These are phyloP conservation scores for Tangara arthus DNA, from an alignment of 2,797 vertebrate species.

Conservation along the genomic window DNA sequence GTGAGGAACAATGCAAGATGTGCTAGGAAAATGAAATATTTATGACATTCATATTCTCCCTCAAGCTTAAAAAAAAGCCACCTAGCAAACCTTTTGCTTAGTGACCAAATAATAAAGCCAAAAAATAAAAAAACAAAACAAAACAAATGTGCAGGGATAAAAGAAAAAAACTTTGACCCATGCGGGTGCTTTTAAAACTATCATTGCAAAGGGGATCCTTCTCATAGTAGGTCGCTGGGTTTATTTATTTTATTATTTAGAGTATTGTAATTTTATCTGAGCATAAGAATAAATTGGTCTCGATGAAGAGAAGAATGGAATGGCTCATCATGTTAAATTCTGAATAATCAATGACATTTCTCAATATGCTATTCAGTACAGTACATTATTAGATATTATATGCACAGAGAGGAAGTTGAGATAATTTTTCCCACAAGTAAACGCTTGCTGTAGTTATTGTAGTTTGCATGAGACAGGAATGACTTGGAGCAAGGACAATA, in stretches of 20 bases:
- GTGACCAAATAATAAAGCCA: slow-evolving; percentile 67
- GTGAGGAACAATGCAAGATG: slow-evolving; percentile 68
- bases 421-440: slow-evolving; percentile 58
- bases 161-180: slow-evolving; percentile 32
- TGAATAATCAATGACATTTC: slow-evolving; percentile 50
- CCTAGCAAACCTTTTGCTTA: slow-evolving; percentile 47
- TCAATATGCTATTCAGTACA: slow-evolving; percentile 10
- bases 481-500: slow-evolving; percentile 63
- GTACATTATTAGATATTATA: background rate
- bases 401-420: slow-evolving; percentile 36
- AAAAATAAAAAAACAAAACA: slow-evolving; percentile 40
- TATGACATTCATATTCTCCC: slow-evolving; percentile 75
- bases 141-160: background rate
- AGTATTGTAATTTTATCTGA: slow-evolving; percentile 30
- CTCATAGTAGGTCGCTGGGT: background rate
- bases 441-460: slow-evolving; percentile 18
- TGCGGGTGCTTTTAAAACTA: slow-evolving; percentile 32
- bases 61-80: slow-evolving; percentile 48
- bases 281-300: slow-evolving; percentile 46
- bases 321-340: slow-evolving; percentile 15
- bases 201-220: slow-evolving; percentile 47
- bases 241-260: slow-evolving; percentile 36
- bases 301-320: slow-evolving; percentile 32
- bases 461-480: slow-evolving; percentile 46
- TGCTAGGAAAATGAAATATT: slow-evolving; percentile 77